A percentile compares a stretch with the other conserved stretches of the same genome.
These are phyloP conservation scores for Caloenas nicobarica DNA, from an alignment of 2,113 vertebrate genomes.

Conservation along the genomic window DNA sequence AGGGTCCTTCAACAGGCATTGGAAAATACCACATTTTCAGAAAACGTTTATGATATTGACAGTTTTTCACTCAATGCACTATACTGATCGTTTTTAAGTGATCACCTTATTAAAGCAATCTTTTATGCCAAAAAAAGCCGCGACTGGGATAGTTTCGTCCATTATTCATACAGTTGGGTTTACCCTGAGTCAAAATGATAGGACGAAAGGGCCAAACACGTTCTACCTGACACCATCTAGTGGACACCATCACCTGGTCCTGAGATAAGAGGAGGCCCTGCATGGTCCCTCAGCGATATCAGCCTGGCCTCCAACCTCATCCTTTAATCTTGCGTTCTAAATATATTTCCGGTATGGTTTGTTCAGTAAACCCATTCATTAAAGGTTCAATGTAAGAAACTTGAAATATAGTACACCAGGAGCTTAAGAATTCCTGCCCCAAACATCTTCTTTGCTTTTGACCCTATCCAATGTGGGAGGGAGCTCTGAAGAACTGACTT, in stretches of 20 bases:
- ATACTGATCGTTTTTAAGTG: neutral
- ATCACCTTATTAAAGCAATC: neutral
- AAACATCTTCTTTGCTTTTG: neutral
- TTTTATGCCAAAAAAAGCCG: neutral
- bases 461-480: neutral
- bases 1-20: neutral
- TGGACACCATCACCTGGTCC: neutral
- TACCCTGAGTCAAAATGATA: neutral
- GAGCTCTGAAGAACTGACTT: neutral
- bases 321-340: neutral
- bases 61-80: neutral
- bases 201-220: neutral
- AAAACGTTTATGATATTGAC: neutral
- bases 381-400: neutral
- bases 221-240: neutral
- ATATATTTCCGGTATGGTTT: neutral
- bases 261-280: neutral
- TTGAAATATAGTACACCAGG: neutral
- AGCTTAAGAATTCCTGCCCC: neutral
- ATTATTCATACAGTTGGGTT: neutral
- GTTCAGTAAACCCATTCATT: neutral
- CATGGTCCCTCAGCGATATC: neutral
- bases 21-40: neutral
- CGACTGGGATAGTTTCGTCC: neutral
- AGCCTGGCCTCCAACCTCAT: neutral